These are phyloP conservation scores for Hepsetus odoe DNA, from an alignment of 2,113 vertebrate genomes.

Conservation along the genomic window DNA sequence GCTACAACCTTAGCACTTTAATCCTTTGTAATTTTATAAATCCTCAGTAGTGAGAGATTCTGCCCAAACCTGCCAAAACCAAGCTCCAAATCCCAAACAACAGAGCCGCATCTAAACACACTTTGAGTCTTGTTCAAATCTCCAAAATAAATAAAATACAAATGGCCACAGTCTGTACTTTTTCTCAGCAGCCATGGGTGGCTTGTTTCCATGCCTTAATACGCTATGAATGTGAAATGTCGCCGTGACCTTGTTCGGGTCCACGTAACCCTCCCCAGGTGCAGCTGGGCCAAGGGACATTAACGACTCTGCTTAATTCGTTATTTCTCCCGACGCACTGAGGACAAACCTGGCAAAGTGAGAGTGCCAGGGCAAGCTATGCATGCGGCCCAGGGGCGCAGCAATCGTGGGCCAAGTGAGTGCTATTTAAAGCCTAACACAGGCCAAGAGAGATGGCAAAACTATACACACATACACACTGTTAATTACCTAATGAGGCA, in stretches of 20 bases:
- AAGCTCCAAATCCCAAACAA: neutral
- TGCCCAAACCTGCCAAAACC: neutral
- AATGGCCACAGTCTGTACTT: neutral
- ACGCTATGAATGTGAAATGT: conserved; percentile 43
- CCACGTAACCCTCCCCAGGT: conserved; percentile 13
- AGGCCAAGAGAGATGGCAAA: neutral
- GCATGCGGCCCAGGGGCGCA: conserved; percentile 2
- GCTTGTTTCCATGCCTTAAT: conserved; percentile 41
- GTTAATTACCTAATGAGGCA: too few species aligned
- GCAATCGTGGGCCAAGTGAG: neutral
- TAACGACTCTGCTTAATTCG: conserved; percentile 34
- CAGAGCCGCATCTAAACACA: neutral
- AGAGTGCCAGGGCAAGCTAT: neutral
- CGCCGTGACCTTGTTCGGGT: conserved; percentile 42
- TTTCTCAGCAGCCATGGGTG: conserved; percentile 20
- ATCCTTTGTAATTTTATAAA: conserved; percentile 31
- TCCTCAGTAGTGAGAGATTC: neutral
- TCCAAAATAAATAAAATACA: neutral
- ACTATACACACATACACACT: neutral
- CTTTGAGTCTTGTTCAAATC: too few species aligned
- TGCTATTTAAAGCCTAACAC: conserved; percentile 38
- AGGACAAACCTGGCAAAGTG: conserved; percentile 33
- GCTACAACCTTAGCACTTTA: neutral
- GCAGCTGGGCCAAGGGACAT: conserved; percentile 35
- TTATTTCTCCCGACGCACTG: conserved; percentile 39